A percentile compares a stretch with the other conserved stretches of the same genome.
Evolutionary conservation across 2,113 vertebrate genomes (phyloP).

Genomic region (Burhinus bistriatus): DNA sequence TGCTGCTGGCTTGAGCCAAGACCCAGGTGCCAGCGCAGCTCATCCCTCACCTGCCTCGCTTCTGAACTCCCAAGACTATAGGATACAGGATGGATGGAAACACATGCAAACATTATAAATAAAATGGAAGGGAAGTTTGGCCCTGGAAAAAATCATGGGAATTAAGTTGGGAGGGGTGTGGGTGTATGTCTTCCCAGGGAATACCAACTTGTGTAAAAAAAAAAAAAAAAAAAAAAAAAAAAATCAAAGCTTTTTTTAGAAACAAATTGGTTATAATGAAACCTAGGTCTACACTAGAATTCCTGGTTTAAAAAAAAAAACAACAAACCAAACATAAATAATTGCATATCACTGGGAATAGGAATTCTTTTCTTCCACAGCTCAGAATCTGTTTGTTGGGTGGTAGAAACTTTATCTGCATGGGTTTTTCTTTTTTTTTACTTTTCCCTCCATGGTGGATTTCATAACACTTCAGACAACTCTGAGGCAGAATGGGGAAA

Average conservation of each 20-base stretch:
- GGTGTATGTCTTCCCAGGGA: neutral
- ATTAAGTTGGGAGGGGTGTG: neutral
- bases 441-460: neutral
- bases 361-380: neutral
- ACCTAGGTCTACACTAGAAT: too few species aligned
- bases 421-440: neutral
- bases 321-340: neutral
- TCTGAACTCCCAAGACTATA: neutral
- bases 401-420: neutral
- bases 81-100: neutral
- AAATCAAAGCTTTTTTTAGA: neutral
- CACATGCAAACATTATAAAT: neutral
- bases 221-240: neutral
- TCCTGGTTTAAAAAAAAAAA: neutral
- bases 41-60: neutral
- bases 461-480: neutral
- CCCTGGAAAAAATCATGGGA: neutral
- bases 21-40: neutral
- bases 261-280: rapidly evolving
- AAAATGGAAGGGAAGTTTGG: neutral
- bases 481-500: neutral
- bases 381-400: neutral
- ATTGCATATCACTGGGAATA: neutral
- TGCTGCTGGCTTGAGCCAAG: neutral
- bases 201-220: neutral